Conservation (phyloP, 2,113 vertebrate species). For the Cephalopterus ornatus region DNA sequence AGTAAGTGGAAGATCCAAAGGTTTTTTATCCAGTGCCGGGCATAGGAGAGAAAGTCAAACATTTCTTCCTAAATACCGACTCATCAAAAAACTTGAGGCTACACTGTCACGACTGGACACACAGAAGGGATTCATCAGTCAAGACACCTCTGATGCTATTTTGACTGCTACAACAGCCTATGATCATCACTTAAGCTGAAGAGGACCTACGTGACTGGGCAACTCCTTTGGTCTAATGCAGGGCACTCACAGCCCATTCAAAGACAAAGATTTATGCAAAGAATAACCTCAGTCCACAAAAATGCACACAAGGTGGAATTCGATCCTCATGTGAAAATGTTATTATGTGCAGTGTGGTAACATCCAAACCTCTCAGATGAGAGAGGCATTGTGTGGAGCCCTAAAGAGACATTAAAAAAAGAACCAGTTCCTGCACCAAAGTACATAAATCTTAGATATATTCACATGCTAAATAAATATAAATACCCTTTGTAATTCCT, state of each 20-base stretch:
- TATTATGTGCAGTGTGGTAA: neutral
- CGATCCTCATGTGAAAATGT: neutral
- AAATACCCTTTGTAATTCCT: neutral
- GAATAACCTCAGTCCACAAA: neutral
- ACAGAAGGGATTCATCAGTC: neutral
- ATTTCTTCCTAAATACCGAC: neutral
- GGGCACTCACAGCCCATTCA: neutral
- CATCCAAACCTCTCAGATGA: neutral
- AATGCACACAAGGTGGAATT: neutral
- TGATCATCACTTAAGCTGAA: neutral
- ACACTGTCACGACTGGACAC: fast-evolving
- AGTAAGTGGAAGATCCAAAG: neutral
- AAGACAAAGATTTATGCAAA: neutral
- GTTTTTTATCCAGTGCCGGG: neutral
- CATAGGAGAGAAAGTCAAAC: neutral
- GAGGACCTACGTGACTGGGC: neutral
- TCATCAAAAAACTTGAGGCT: neutral
- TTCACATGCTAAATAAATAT: neutral
- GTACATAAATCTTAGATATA: neutral
- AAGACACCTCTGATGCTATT: neutral
- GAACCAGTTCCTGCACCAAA: neutral
- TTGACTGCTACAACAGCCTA: neutral
- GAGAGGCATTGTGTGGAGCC: neutral
- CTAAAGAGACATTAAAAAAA: neutral
- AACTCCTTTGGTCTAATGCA: neutral